These are phyloP conservation scores for Brachyhypopomus gauderio DNA, from an alignment of 2,113 vertebrate genomes.

Conservation along the genomic window DNA sequence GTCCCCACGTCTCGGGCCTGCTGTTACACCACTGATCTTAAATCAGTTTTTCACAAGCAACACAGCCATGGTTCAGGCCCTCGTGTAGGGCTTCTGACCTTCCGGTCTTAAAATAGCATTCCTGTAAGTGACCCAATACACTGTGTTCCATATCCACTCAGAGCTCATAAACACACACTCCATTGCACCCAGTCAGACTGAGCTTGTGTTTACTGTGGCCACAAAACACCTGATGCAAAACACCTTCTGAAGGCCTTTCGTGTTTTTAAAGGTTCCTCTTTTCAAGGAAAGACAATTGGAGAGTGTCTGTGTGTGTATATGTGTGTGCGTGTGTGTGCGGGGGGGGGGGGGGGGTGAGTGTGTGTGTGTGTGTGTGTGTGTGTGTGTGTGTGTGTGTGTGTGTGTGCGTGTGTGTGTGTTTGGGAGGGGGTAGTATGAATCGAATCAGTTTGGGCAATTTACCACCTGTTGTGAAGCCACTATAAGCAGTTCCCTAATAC, in stretches of 20 bases:
- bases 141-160: neutral
- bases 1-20: neutral
- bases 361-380: neutral
- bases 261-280: neutral
- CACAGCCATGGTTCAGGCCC: neutral
- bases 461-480: conserved; percentile 35
- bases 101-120: neutral
- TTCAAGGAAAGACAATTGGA: neutral
- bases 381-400: neutral
- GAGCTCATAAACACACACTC: neutral
- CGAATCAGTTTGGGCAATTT: conserved; percentile 23
- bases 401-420: too few species aligned
- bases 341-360: too few species aligned
- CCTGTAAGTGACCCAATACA: neutral
- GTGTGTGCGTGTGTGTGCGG: too few species aligned
- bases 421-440: neutral
- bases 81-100: neutral
- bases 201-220: neutral
- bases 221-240: neutral
- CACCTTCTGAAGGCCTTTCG: neutral
- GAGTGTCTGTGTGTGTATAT: neutral
- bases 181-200: conserved; percentile 2
- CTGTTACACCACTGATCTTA: neutral
- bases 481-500: conserved; percentile 41
- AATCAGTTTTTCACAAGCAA: conserved; percentile 3